Base-by-base conservation (phyloP, 1,140 invertebrate genomes). In the Bombus huntii region DNA sequence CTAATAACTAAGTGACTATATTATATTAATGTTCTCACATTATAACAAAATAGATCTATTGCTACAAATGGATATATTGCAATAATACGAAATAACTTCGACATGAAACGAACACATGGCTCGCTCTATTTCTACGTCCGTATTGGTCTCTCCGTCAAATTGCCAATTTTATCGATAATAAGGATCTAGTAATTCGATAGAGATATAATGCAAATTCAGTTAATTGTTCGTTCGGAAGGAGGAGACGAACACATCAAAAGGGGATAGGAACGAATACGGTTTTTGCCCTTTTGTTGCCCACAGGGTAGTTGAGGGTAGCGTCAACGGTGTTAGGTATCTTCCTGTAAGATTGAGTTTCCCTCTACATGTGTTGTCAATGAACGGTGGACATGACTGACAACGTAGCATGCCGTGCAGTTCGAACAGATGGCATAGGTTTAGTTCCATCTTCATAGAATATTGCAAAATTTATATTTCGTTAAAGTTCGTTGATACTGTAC, bases 141-240 rank as follows among this genome's bases (percentile, higher is more conserved):
- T 34, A 79, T 90, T 79, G 78, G 73, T 74, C 81, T 81, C 81
- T 77, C 71, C 71, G 80, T 90, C 87, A 94, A 94, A 95, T 95
- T 94, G 93, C 91, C 92, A 95, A 95, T 95, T 95, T 95, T 95
- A 95, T 95, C 94, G 93, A 94, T 95, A 94, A 95, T 94, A 94
- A 93, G 92, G 92, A 95, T 95, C 94, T 94, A 92, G 94, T 94
- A 95, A 95, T 94, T 94, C 91, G 94, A 95, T 95, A 94, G 93
- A 95, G 94, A 94, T 94, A 93, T 93, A 95, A 95, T 95, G 94
- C 94, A 95, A 95, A 95, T 95, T 94, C 88, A 89, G 92, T 94
- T 95, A 95, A 95, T 95, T 95, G 94, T 95, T 95, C 94, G 90
- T 91, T 81, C 86, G 84, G 78, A 86, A 87, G 91, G 87, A 92